phyloP scores from a whole-genome alignment of 2,113 vertebrate genomes.

The Toxotes jaculatrix region DNA sequence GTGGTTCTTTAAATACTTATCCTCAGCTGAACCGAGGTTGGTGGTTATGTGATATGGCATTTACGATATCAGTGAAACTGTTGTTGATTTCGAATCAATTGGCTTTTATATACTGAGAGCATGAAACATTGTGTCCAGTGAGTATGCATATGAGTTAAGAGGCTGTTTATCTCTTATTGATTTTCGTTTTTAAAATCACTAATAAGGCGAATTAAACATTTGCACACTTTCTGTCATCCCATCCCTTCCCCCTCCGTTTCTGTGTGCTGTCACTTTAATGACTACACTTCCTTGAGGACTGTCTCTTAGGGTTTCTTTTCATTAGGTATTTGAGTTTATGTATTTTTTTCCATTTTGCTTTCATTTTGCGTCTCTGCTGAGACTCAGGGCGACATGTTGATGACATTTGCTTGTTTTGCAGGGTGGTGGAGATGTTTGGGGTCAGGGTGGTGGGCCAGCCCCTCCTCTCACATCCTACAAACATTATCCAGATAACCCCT shows the following conservation, averaged over 20 bases:
- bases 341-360: neutral
- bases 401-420: constrained; percentile 55
- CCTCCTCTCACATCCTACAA: constrained; percentile 65
- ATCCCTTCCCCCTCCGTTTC: neutral
- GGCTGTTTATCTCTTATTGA: neutral
- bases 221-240: neutral
- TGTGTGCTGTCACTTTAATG: constrained; percentile 25
- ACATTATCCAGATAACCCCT: constrained; percentile 66
- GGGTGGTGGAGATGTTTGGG: constrained; percentile 42
- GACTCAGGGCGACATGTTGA: constrained; percentile 16
- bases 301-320: neutral
- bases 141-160: neutral
- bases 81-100: neutral
- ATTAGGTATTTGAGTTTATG: neutral
- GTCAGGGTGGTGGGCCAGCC: constrained; percentile 48
- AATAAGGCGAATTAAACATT: neutral
- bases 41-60: neutral
- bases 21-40: constrained; percentile 16
- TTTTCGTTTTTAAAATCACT: neutral
- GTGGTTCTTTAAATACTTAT: constrained; percentile 9
- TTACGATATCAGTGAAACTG: neutral
- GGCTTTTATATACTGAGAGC: neutral
- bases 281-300: neutral
- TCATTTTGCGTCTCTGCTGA: constrained; percentile 18
- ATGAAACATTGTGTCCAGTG: neutral